A percentile compares a stretch with the other conserved stretches of the same genome.
phyloP scores from a whole-genome alignment of 2,888 invertebrate species.

The Camptogramma bilineatum region DNA sequence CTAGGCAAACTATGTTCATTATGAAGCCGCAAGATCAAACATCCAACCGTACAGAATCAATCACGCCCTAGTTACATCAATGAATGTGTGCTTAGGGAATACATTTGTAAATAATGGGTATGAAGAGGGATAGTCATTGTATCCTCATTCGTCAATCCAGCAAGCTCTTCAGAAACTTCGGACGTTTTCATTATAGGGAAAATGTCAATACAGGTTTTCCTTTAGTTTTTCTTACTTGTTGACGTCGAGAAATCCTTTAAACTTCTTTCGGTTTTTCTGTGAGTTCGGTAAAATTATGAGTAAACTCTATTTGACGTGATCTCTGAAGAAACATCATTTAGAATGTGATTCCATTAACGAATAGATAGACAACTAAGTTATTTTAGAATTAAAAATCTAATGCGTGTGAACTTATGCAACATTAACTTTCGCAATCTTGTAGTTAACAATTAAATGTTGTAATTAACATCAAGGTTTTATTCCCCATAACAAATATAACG shows the following conservation, averaged over 20 bases:
- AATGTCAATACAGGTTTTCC: conserved; percentile 27
- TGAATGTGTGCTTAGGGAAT: conserved; percentile 36
- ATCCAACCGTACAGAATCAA: conserved; percentile 22
- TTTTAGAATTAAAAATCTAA: conserved; percentile 15
- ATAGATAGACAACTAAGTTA: too few species aligned
- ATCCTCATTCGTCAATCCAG: conserved; percentile 41
- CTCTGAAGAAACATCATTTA: not conserved
- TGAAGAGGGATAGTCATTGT: conserved; percentile 36
- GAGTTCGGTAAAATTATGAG: not conserved
- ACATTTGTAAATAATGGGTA: conserved; percentile 36
- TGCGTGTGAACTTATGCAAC: conserved; percentile 33
- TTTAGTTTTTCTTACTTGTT: conserved; percentile 8
- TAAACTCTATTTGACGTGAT: not conserved
- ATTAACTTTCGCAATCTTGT: conserved; percentile 47
- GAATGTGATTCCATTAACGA: not conserved
- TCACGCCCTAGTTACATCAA: conserved; percentile 32
- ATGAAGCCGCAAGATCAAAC: not conserved
- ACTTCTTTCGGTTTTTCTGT: not conserved
- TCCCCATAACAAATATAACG: conserved; percentile 34
- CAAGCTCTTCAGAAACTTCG: conserved; percentile 27
- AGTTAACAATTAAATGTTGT: conserved; percentile 45
- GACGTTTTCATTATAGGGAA: conserved; percentile 28
- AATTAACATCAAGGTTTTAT: conserved; percentile 45
- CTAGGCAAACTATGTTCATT: not conserved
- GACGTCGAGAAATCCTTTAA: not conserved